A percentile compares a stretch with the other conserved stretches of the same genome.
These are phyloP conservation scores for Palaemon carinicauda DNA, from an alignment of 1,140 invertebrate species.

Conservation along the genomic window DNA sequence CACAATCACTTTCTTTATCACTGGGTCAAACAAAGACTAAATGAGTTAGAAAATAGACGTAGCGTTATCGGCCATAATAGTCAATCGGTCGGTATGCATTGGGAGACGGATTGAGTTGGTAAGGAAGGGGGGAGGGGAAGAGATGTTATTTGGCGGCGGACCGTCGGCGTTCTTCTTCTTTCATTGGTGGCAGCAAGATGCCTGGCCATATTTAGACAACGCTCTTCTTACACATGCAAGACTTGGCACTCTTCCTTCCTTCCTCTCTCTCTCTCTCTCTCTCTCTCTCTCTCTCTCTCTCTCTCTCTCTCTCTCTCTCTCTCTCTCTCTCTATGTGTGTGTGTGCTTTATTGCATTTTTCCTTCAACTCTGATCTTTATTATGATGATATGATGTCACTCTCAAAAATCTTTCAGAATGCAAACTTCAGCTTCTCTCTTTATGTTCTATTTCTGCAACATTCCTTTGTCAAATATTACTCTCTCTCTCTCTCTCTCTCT, in stretches of 20 bases:
- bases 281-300: constrained; percentile 35
- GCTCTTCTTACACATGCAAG: constrained; percentile 24
- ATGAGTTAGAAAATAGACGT: neutral
- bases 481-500: neutral
- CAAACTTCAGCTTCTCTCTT: neutral
- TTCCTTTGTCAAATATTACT: neutral
- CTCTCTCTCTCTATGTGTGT: constrained; percentile 42
- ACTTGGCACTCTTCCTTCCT: constrained; percentile 56
- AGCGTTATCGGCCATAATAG: neutral
- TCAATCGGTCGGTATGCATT: neutral
- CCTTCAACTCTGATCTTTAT: too few species aligned
- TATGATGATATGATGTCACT: too few species aligned
- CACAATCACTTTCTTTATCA: neutral
- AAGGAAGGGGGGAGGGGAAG: neutral
- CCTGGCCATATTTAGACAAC: neutral
- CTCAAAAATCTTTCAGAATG: neutral
- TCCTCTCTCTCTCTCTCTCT: constrained; percentile 48
- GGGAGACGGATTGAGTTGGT: neutral
- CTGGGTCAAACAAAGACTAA: neutral
- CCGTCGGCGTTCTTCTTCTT: neutral
- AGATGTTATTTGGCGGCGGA: neutral
- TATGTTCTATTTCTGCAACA: neutral
- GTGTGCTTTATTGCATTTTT: too few species aligned
- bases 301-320: constrained; percentile 40
- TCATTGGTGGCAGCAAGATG: neutral